These are phyloP conservation scores for Craseonycteris thonglongyai DNA, from an alignment of 2,113 vertebrate species.

Conservation along the genomic window DNA sequence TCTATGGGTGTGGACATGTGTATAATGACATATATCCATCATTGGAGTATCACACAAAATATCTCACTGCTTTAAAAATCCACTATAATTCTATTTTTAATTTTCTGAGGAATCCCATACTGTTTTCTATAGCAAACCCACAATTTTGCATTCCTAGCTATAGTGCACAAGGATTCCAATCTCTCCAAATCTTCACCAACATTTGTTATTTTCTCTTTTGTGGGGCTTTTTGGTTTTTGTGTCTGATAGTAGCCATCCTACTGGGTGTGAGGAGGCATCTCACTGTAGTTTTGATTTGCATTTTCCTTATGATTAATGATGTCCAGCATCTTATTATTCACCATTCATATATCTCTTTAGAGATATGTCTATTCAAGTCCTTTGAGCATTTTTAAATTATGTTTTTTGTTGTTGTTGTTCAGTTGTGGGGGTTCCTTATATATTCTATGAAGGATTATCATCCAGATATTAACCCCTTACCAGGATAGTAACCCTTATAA, in stretches of 20 bases:
- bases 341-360: background rate
- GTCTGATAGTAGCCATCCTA: background rate
- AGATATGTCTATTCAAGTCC: background rate
- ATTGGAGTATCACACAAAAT: background rate
- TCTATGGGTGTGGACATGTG: background rate
- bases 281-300: background rate
- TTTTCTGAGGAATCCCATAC: background rate
- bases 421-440: background rate
- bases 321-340: background rate
- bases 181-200: background rate
- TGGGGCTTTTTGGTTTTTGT: background rate
- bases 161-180: background rate
- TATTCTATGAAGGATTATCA: too few species aligned
- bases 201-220: background rate
- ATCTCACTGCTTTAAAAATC: background rate
- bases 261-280: background rate
- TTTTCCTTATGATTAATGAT: background rate
- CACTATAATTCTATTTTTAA: background rate
- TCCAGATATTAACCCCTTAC: background rate
- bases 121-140: background rate
- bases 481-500: background rate
- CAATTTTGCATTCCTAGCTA: background rate
- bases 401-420: background rate
- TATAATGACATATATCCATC: background rate
- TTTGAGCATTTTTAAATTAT: background rate